These are phyloP conservation scores for Hypselothyrea guttata DNA, from an alignment of 2,888 invertebrate species.

Conservation along the genomic window DNA sequence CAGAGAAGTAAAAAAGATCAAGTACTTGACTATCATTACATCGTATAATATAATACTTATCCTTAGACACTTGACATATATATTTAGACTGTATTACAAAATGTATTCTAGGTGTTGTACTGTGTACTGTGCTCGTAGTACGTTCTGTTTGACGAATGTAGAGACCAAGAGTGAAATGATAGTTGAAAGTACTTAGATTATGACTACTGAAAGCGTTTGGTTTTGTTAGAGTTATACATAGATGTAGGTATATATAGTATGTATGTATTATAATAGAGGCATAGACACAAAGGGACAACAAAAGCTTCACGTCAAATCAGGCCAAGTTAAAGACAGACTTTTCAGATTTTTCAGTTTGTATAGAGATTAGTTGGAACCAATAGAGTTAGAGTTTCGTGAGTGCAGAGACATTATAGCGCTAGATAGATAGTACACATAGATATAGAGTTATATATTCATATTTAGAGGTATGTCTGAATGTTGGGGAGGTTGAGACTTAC, in stretches of 20 bases:
- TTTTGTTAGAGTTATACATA: neutral
- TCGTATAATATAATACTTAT: slow-evolving; percentile 40
- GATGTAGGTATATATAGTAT: neutral
- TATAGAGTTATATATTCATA: neutral
- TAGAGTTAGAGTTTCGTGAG: slow-evolving; percentile 22
- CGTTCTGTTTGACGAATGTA: slow-evolving; percentile 15
- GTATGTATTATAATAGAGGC: slow-evolving; percentile 28
- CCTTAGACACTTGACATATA: slow-evolving; percentile 14
- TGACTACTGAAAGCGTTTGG: slow-evolving; percentile 30
- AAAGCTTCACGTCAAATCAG: slow-evolving; percentile 80
- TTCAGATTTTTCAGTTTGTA: slow-evolving; percentile 29
- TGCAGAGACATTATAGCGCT: slow-evolving; percentile 7
- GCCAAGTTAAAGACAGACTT: slow-evolving; percentile 51
- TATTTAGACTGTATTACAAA: neutral
- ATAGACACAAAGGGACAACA: slow-evolving; percentile 71
- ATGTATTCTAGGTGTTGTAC: slow-evolving; percentile 43
- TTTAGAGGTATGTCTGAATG: neutral
- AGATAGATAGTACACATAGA: slow-evolving; percentile 12
- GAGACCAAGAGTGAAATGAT: slow-evolving; percentile 6
- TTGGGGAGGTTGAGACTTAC: slow-evolving; percentile 74
- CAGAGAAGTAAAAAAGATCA: slow-evolving; percentile 19
- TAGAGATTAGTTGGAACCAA: slow-evolving; percentile 16
- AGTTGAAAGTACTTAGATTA: slow-evolving; percentile 2
- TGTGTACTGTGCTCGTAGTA: slow-evolving; percentile 45
- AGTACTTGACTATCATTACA: slow-evolving; percentile 15